Base-by-base conservation (phyloP, 2,888 invertebrate genomes). In the Melikaiella ostensackeni region DNA sequence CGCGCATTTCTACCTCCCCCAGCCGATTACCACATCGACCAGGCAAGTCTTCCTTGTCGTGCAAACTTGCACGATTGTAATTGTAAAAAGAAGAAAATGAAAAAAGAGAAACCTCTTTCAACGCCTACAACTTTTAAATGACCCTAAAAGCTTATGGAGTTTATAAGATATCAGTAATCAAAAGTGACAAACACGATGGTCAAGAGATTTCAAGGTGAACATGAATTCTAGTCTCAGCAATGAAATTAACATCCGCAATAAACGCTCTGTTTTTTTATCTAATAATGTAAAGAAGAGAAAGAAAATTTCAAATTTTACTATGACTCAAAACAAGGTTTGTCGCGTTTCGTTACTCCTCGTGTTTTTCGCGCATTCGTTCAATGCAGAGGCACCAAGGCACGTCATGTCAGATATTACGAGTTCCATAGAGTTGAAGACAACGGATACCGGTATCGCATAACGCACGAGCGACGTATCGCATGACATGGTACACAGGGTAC, bases 391-490 rank as follows among this genome's bases (percentile, higher is more conserved):
- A 70, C 76, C 62, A 74, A 38, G 61, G 75, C 78, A 50, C 8
- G n/a, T 50, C 50, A 50, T 55, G 9, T 55, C 55, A 55, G 38
- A 64, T 46, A 24, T 46, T 66, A 66, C 27, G 64, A 66, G 38
- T 66, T 66, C 27, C 66, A 66, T 27, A 66, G 66, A 66, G 30
- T 24, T n/a, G 21, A 66, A 66, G 66, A 66, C 66, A 66, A 66
- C 46, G 66, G 76, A 79, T 76, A 62, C 78, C 74, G 80, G 79
- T 76, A 82, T 85, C 88, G 87, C 87, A 85, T 87, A 89, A 88
- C 84, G 86, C 85, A 87, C 85, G 86, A 86, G 86, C 84, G 86
- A 86, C 86, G 87, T 90, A 90, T 90, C 89, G 88, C 87, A 89
- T 90, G 88, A 89, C 90, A 89, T 84, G 21, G 55, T 21, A 55